A percentile compares a stretch with the other conserved stretches of the same genome.
phyloP scores from a whole-genome alignment of 2,797 vertebrate species.

The Otus scops region DNA sequence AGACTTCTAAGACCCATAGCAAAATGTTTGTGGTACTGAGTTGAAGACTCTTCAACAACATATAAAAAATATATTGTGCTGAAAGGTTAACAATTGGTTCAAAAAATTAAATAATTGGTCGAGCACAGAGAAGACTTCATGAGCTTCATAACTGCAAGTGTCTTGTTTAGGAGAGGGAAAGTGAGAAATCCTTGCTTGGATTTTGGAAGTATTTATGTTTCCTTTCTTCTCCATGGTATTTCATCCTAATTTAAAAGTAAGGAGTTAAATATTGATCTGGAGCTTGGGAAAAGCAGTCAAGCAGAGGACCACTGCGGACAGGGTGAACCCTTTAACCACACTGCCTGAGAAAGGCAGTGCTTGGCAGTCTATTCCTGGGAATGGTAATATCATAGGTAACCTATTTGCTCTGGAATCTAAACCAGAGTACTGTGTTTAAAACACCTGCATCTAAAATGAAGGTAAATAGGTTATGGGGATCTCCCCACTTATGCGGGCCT shows the following conservation, averaged over 20 bases:
- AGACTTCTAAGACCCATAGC: neutral
- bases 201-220: neutral
- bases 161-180: neutral
- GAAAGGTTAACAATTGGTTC: neutral
- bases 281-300: slow-evolving; percentile 64
- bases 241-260: neutral
- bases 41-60: neutral
- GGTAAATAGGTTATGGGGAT: neutral
- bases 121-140: neutral
- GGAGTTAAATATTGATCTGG: slow-evolving; percentile 61
- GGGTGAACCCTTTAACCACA: neutral
- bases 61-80: neutral
- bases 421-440: neutral
- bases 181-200: neutral
- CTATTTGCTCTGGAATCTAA: slow-evolving; percentile 37
- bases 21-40: neutral
- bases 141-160: neutral
- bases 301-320: neutral
- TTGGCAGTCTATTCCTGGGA: neutral
- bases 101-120: neutral
- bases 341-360: neutral
- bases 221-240: neutral
- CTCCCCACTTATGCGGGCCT: neutral
- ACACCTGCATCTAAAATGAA: neutral
- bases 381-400: slow-evolving; percentile 32